Evolutionary conservation across 2,888 invertebrate species (phyloP).

Genomic region (Oscheius myriophilus): DNA sequence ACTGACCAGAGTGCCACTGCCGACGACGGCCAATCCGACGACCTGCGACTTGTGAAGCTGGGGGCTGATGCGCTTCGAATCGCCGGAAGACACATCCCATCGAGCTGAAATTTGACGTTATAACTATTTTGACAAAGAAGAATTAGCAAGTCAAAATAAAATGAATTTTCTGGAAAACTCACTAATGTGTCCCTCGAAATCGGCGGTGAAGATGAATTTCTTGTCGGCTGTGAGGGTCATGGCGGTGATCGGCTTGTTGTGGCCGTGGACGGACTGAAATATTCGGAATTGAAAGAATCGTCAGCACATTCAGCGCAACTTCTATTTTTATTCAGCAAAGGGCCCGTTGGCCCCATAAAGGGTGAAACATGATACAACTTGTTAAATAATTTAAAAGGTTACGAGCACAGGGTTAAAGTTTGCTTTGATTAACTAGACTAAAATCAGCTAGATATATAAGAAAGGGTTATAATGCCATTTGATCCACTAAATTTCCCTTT

Average conservation of each 20-base stretch:
- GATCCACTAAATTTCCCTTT: too few relatives aligned
- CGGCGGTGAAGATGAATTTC: constrained; percentile 86
- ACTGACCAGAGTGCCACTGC: constrained; percentile 78
- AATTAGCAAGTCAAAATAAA: neutral
- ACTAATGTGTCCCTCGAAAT: constrained; percentile 89
- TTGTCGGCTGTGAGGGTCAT: constrained; percentile 81
- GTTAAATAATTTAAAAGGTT: too few relatives aligned
- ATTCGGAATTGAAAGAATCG: neutral
- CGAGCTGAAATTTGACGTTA: constrained; percentile 49
- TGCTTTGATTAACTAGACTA: too few relatives aligned
- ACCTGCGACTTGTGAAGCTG: constrained; percentile 95
- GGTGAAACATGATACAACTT: too few relatives aligned
- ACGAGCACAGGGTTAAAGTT: too few relatives aligned
- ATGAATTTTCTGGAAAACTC: constrained; percentile 56
- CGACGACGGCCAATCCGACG: constrained; percentile 81
- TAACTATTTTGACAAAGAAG: neutral
- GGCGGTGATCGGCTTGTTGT: constrained; percentile 96
- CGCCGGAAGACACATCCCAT: constrained; percentile 77
- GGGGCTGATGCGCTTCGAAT: constrained; percentile 80
- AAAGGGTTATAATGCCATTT: too few relatives aligned
- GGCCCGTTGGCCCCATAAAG: too few relatives aligned
- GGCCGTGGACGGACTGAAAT: constrained; percentile 78
- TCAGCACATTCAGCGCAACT: neutral
- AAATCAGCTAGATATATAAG: too few relatives aligned
- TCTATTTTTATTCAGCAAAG: neutral